Evolutionary conservation across 64 coral and sea anemone genomes (phyloP).

Genomic region (Cladopsammia gracilis): DNA sequence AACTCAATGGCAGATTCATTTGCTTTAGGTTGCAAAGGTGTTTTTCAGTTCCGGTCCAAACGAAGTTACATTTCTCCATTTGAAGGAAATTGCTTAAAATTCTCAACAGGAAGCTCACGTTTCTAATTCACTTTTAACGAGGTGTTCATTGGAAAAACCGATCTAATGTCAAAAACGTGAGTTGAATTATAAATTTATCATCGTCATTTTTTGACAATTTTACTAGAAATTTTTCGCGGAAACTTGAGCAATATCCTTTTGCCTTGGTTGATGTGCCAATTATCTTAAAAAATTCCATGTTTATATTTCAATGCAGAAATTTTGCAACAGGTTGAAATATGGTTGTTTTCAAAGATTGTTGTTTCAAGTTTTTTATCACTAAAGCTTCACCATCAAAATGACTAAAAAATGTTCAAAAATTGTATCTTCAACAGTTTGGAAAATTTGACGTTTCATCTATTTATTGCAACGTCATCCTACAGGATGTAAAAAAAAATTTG

Average conservation of each 20-base stretch:
- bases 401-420: too few species aligned
- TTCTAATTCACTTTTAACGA: conserved; percentile 19
- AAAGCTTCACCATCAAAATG: too few species aligned
- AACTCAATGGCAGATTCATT: background rate
- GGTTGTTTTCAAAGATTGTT: too few species aligned
- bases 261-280: background rate
- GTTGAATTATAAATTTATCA: background rate
- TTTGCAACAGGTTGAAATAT: too few species aligned
- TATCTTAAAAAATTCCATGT: too few species aligned
- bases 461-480: too few species aligned
- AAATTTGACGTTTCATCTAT: too few species aligned
- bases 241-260: background rate
- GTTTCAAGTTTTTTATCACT: too few species aligned
- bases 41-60: background rate
- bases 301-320: too few species aligned
- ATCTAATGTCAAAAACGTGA: background rate
- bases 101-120: background rate
- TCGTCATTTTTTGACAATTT: background rate
- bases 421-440: too few species aligned
- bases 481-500: too few species aligned
- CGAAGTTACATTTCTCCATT: background rate
- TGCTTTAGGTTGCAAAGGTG: too few species aligned
- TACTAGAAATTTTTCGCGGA: background rate
- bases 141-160: background rate
- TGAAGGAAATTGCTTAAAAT: background rate